phyloP scores from a whole-genome alignment of 2,888 invertebrate species.

The Eupithecia subfuscata region DNA sequence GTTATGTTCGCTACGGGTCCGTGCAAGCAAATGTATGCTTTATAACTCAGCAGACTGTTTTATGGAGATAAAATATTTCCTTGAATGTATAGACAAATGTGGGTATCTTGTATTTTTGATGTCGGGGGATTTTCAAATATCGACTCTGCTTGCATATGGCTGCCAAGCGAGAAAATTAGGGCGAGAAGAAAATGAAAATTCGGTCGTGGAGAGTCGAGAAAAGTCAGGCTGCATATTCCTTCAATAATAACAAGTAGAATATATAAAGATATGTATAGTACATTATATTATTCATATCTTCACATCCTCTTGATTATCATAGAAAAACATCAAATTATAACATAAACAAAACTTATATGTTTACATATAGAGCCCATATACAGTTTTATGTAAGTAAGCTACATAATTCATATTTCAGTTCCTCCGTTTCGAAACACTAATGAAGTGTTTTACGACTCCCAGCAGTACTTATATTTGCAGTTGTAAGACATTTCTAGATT shows the following conservation, averaged over 20 bases:
- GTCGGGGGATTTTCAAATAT: background rate
- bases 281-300: too few relatives aligned
- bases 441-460: slow-evolving; percentile 21
- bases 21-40: slow-evolving; percentile 44
- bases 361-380: too few relatives aligned
- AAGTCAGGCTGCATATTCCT: background rate
- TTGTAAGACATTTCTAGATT: slow-evolving; percentile 19
- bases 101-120: background rate
- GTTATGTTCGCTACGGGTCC: slow-evolving; percentile 56
- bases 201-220: background rate
- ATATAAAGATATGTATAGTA: too few relatives aligned
- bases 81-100: slow-evolving; percentile 15
- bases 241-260: background rate
- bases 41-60: slow-evolving; percentile 49
- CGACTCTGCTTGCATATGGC: background rate
- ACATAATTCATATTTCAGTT: background rate
- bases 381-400: background rate
- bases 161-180: background rate
- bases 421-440: slow-evolving; percentile 3
- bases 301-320: too few relatives aligned
- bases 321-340: too few relatives aligned
- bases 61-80: slow-evolving; percentile 37
- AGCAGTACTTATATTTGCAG: slow-evolving; percentile 21
- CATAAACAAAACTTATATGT: too few relatives aligned
- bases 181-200: background rate